These are phyloP conservation scores for Agrotis puta DNA, from an alignment of 2,888 invertebrate genomes.

Conservation along the genomic window DNA sequence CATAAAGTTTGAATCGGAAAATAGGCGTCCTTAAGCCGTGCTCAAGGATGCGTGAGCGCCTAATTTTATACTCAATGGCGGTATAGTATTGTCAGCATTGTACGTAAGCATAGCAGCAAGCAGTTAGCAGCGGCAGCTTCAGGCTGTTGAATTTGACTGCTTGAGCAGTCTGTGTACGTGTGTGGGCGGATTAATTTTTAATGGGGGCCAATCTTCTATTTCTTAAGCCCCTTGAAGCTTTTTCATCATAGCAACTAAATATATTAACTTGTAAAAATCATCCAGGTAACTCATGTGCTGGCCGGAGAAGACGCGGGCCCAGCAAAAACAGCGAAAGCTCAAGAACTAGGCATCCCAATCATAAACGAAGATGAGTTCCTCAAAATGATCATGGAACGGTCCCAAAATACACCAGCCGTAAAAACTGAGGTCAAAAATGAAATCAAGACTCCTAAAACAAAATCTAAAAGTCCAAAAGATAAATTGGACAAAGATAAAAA, in stretches of 20 bases:
- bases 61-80: no score
- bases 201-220: no score
- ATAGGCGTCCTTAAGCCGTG: no score
- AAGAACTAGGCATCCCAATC: conserved; percentile 93
- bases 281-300: conserved; percentile 94
- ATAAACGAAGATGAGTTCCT: conserved; percentile 96
- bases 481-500: conserved; percentile 62
- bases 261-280: not conserved
- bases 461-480: conserved; percentile 62
- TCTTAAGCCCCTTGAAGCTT: not conserved
- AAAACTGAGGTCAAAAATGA: conserved; percentile 60
- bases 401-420: conserved; percentile 53
- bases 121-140: no score
- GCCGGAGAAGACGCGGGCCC: conserved; percentile 97
- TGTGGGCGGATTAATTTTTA: no score
- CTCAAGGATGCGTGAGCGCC: no score
- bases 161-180: no score
- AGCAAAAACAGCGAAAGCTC: conserved; percentile 95
- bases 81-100: no score
- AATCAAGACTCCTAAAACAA: conserved; percentile 68
- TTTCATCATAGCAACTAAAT: not conserved
- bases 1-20: no score
- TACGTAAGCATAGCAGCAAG: no score
- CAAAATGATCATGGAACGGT: conserved; percentile 92
- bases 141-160: no score